Evolutionary conservation across 1,140 invertebrate species (phyloP), one percentile per base, ranked within the genome.

Genomic region (Zaprionus ghesquierei): DNA sequence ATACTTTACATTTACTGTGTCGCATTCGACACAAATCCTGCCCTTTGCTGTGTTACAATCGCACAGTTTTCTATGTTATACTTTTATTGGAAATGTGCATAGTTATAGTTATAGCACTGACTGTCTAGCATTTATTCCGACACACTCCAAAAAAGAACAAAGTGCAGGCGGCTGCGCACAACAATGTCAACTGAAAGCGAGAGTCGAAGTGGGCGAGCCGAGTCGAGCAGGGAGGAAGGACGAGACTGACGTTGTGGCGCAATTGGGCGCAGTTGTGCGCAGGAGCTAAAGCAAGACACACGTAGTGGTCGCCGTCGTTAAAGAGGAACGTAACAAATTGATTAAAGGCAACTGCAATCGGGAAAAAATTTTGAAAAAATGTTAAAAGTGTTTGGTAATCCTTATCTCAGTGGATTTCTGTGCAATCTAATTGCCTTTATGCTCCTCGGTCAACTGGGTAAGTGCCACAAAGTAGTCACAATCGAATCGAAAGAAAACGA

Each of bases 241-340:
- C 18, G 31, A 10, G 15, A 18, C 4, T 31, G 23, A 50, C 33
- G 38, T 60, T 44, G 44, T 5, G 63, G 33, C 58, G 51, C 29
- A 29, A 54, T 29, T 71, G 56, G 66, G 41, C 75, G 56, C 78
- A 86, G 81, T 87, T 86, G 81, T 86, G 82, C 75, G 79, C 79
- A 87, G 68, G 71, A 87, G 60, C 51, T 58, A 49, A 60, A 82
- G 44, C 68, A 66, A 86, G 72, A 72, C 51, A 81, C 82, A 86
- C 75, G 68, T 81, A 68, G 60, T 71, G 68, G 55, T 73, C 46
- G 65, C 56, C 31, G 31, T 33, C 31, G 13, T n/a, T 41, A 6
- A 41, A 15, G 2, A 8, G 35, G 15, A 41, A 41, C 35, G 35
- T 15, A 41, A 41, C 35, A 8, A 15, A 15, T 41, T 41, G n/a